Evolutionary conservation across 2,797 vertebrate genomes (phyloP).

Genomic region (Nasua narica): DNA sequence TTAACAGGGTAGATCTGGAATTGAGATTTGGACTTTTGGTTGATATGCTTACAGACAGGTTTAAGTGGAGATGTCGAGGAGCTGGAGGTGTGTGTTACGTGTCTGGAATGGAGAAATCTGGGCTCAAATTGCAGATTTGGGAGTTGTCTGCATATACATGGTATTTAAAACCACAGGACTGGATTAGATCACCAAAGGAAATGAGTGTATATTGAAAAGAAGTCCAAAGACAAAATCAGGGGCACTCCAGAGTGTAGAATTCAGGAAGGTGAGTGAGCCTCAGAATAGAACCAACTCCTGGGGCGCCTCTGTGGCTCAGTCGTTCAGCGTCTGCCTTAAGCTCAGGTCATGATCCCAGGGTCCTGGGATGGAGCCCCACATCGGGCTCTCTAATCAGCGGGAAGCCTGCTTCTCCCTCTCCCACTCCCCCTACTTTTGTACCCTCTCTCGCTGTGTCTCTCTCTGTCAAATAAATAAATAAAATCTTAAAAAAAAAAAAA

Average conservation of each 20-base stretch:
- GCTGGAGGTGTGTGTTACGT: neutral
- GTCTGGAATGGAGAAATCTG: neutral
- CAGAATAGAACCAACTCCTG: neutral
- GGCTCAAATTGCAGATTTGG: neutral
- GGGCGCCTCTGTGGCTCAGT: no score
- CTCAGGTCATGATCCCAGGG: no score
- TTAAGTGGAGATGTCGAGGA: neutral
- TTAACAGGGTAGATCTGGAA: neutral
- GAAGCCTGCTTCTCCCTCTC: no score
- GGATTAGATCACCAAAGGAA: neutral
- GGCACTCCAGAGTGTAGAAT: neutral
- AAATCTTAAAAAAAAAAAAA: no score
- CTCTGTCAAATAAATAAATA: no score
- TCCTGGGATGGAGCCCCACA: no score
- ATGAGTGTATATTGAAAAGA: neutral
- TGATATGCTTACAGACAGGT: neutral
- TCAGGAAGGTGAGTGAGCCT: neutral
- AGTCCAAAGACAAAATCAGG: neutral
- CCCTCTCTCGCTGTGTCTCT: no score
- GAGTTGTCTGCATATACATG: neutral
- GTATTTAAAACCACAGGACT: neutral
- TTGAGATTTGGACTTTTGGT: neutral
- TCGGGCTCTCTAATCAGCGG: no score
- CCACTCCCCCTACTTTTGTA: no score
- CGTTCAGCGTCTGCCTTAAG: no score